These are phyloP conservation scores for Atherinosoma microstoma DNA, from an alignment of 2,797 vertebrate species.

Conservation along the genomic window DNA sequence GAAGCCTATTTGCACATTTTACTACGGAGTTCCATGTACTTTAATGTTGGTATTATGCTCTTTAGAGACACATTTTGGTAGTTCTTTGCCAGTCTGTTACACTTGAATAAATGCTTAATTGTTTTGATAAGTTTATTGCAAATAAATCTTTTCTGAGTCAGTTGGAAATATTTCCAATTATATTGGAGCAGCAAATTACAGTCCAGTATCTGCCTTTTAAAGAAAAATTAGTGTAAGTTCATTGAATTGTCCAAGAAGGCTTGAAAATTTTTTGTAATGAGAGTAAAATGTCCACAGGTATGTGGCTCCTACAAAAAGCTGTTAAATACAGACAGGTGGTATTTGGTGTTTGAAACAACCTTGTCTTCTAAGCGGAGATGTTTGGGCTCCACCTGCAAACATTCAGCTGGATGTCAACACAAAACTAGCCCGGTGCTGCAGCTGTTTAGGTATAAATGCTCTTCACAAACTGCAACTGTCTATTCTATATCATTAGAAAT, in stretches of 20 bases:
- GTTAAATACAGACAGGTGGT: constrained; percentile 47
- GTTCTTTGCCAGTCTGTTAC: background rate
- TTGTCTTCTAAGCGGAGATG: constrained; percentile 24
- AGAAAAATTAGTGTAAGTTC: no score
- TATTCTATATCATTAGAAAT: constrained; percentile 7
- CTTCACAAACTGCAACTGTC: constrained; percentile 20
- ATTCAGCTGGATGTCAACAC: constrained; percentile 41
- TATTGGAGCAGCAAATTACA: background rate
- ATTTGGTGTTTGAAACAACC: constrained; percentile 54
- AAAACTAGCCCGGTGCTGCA: constrained; percentile 30
- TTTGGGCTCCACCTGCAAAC: constrained; percentile 48
- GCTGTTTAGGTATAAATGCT: constrained; percentile 23
- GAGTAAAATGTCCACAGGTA: constrained; percentile 10
- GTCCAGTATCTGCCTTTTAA: background rate
- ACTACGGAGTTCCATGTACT: background rate
- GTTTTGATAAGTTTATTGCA: constrained; percentile 1
- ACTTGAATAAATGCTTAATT: background rate
- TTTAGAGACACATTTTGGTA: background rate
- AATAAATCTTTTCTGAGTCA: background rate
- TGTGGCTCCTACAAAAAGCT: constrained; percentile 12
- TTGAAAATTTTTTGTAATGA: background rate
- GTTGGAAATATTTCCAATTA: background rate
- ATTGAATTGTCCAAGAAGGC: background rate
- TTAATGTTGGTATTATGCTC: background rate
- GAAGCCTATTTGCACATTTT: background rate